phyloP scores from a whole-genome alignment of 2,888 invertebrate genomes.

The Yponomeuta cagnagella region DNA sequence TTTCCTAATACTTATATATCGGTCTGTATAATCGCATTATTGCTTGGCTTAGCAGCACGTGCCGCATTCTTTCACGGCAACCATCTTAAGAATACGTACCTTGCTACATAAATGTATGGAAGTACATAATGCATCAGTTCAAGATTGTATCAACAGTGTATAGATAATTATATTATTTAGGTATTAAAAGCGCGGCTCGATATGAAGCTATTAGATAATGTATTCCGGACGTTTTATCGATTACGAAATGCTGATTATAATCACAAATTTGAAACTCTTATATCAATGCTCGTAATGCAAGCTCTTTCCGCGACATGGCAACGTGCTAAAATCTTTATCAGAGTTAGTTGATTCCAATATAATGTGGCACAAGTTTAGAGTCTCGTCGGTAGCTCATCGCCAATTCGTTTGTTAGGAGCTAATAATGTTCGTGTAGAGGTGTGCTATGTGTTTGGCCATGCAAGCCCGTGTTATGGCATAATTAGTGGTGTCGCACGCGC shows the following conservation, averaged over 20 bases:
- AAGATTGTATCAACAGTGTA: not conserved
- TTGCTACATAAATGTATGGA: not conserved
- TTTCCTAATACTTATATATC: not conserved
- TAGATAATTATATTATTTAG: not conserved
- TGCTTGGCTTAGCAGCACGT: not conserved
- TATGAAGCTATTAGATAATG: not conserved
- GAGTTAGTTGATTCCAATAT: not conserved
- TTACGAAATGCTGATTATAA: not conserved
- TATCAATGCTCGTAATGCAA: not conserved
- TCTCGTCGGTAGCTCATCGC: not conserved
- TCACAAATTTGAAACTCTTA: not conserved
- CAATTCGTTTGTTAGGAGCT: not conserved
- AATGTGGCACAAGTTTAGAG: not conserved
- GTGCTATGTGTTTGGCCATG: not conserved
- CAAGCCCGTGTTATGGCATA: constrained; percentile 8
- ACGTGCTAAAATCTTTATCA: not conserved
- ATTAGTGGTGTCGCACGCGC: constrained; percentile 10
- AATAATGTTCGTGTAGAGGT: not conserved
- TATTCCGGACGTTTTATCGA: not conserved
- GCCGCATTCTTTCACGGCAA: not conserved
- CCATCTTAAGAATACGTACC: not conserved
- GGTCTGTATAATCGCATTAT: not conserved
- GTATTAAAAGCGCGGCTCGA: not conserved
- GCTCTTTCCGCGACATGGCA: not conserved
- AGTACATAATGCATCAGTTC: not conserved